Conservation (phyloP, 1,140 invertebrate genomes). For the Zaprionus camerounensis region DNA sequence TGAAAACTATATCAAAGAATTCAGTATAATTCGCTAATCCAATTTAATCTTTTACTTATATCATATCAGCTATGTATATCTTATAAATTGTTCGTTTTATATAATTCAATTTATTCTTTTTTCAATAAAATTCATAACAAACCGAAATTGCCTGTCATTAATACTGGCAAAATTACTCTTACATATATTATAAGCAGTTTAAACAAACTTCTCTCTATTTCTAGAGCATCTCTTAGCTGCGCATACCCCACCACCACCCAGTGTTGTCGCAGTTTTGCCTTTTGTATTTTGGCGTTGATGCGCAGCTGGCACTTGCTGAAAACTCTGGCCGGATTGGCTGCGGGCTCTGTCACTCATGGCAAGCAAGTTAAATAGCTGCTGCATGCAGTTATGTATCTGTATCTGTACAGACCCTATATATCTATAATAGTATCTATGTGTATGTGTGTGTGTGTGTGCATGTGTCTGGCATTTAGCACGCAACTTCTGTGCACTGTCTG, state of each 20-base stretch:
- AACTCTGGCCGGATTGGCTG: constrained; percentile 68
- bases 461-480: constrained; percentile 71
- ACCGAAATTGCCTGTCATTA: too few relatives aligned
- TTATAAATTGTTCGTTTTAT: too few relatives aligned
- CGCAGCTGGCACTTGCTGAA: constrained; percentile 78
- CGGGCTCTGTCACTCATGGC: constrained; percentile 66
- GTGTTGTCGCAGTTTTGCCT: constrained; percentile 47
- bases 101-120: too few relatives aligned
- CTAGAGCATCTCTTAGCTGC: neutral
- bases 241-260: constrained; percentile 15
- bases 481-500: constrained; percentile 60
- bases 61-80: too few relatives aligned
- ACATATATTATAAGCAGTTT: neutral
- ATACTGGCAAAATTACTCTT: too few relatives aligned
- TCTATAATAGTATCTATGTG: constrained; percentile 13
- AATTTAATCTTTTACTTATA: too few relatives aligned
- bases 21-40: too few relatives aligned
- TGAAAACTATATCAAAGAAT: too few relatives aligned
- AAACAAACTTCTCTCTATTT: neutral
- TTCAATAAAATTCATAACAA: too few relatives aligned
- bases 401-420: constrained; percentile 28
- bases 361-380: constrained; percentile 65
- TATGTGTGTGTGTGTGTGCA: constrained; percentile 6
- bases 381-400: constrained; percentile 28
- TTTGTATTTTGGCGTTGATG: constrained; percentile 80